Base-by-base conservation (phyloP, 2,797 vertebrate species). In the Oryzias sinensis region DNA sequence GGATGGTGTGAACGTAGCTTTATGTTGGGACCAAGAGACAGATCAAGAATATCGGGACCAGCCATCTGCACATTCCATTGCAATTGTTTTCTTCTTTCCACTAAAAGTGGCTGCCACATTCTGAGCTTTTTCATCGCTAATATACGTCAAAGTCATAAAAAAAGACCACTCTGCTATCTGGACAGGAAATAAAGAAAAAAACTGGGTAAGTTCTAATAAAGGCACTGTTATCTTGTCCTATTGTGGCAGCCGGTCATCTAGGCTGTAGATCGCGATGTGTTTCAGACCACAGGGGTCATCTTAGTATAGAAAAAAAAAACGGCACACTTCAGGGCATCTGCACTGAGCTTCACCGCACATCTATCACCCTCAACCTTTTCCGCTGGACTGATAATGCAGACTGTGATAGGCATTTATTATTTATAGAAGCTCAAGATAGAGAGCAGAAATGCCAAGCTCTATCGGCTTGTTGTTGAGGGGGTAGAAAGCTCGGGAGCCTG, bases 381-480 rank as follows among this genome's bases (percentile, higher is more conserved):
- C 68, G 3, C 79, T 62, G 76, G 71, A 79, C 68, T 68, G 59
- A 69, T 68, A 74, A 79, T 79, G 69, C 57, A 56, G 77, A 69
- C 65, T 71, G 74, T 79, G 79, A 87, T 79, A 81, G 71, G 59
- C 81, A 90, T 92, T 82, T 82, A 91, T 90, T 89, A 91, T 92
- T 90, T 81, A 91, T 71, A 78, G 79, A 73, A 81, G 79, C 67
- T 73, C 62, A 65, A 86, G 79, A 84, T 68, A 73, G 63, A 63
- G 72, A 87, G 85, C 77, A 87, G 33, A 83, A 80, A 87, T 80
- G 73, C 75, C 83, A 81, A 62, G 67, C 79, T 77, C 87, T 74
- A 79, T 83, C 83, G 75, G 68, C 50, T 67, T 56, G 62, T 61
- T 65, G 68, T 65, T 49, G 71, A 71, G 60, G 70, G 55, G 62